Evolutionary conservation across 1,140 invertebrate genomes (phyloP).

Genomic region (Trachymyrmex cornetzi): DNA sequence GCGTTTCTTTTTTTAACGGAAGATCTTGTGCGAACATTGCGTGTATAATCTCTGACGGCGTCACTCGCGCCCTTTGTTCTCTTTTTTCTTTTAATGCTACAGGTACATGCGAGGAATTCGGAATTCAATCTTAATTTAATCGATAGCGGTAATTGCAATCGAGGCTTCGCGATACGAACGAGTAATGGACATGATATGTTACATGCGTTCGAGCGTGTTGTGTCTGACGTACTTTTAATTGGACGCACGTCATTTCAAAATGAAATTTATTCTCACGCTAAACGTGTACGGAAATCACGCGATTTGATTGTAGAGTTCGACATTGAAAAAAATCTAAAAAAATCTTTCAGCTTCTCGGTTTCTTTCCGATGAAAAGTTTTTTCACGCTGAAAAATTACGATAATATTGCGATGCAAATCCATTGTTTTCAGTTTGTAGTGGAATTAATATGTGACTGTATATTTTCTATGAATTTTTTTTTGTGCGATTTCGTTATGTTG

Average conservation of each 20-base stretch:
- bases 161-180: slow-evolving; percentile 63
- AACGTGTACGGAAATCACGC: slow-evolving; percentile 4
- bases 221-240: slow-evolving; percentile 34
- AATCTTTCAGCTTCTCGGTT: not conserved
- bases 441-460: slow-evolving; percentile 10
- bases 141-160: slow-evolving; percentile 71
- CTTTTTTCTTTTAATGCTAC: slow-evolving; percentile 62
- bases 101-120: slow-evolving; percentile 75
- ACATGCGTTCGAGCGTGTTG: slow-evolving; percentile 36
- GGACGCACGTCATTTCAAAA: slow-evolving; percentile 47
- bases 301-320: slow-evolving; percentile 24
- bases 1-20: slow-evolving; percentile 71
- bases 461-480: slow-evolving; percentile 28
- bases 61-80: slow-evolving; percentile 61
- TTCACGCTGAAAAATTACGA: not conserved
- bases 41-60: slow-evolving; percentile 57
- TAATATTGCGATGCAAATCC: no score
- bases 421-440: slow-evolving; percentile 4
- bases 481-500: slow-evolving; percentile 19
- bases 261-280: slow-evolving; percentile 22
- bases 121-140: slow-evolving; percentile 65
- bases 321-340: slow-evolving; percentile 1
- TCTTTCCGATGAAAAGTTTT: slow-evolving; percentile 12
- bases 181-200: slow-evolving; percentile 62
- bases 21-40: slow-evolving; percentile 77